Conservation (phyloP, 1,140 invertebrate genomes). For the Drosophila kurseongensis region DNA sequence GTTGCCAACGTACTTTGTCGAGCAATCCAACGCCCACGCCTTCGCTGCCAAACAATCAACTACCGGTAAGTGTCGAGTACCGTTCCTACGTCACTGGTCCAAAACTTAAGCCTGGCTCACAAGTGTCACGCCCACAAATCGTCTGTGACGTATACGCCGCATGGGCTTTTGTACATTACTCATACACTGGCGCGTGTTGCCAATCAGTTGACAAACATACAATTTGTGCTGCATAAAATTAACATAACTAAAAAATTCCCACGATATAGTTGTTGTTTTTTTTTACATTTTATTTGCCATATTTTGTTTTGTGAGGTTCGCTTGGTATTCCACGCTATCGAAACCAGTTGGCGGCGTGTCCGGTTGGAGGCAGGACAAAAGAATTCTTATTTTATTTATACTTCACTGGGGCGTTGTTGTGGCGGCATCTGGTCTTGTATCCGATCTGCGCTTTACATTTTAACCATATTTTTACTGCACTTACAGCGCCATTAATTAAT, state of each 20-base stretch:
- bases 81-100: constrained; percentile 60
- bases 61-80: constrained; percentile 63
- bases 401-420: constrained; percentile 34
- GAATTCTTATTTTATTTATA: constrained; percentile 54
- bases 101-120: constrained; percentile 44
- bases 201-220: constrained; percentile 58
- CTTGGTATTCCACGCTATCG: constrained; percentile 27
- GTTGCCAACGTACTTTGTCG: constrained; percentile 26
- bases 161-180: constrained; percentile 46
- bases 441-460: constrained; percentile 65
- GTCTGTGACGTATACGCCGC: constrained; percentile 56
- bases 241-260: constrained; percentile 65
- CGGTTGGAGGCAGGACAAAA: constrained; percentile 71
- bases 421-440: constrained; percentile 40
- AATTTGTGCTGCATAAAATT: constrained; percentile 65
- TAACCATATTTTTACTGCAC: constrained; percentile 61
- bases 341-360: constrained; percentile 72
- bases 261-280: constrained; percentile 48
- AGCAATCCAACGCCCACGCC: constrained; percentile 25
- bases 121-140: constrained; percentile 69
- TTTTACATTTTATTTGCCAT: constrained; percentile 22
- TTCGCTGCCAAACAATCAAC: constrained; percentile 42
- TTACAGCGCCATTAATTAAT: constrained; percentile 73
- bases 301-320: constrained; percentile 22
- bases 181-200: constrained; percentile 72